Base-by-base conservation (phyloP, 2,113 vertebrate genomes). In the Rhodinocichla rosea region DNA sequence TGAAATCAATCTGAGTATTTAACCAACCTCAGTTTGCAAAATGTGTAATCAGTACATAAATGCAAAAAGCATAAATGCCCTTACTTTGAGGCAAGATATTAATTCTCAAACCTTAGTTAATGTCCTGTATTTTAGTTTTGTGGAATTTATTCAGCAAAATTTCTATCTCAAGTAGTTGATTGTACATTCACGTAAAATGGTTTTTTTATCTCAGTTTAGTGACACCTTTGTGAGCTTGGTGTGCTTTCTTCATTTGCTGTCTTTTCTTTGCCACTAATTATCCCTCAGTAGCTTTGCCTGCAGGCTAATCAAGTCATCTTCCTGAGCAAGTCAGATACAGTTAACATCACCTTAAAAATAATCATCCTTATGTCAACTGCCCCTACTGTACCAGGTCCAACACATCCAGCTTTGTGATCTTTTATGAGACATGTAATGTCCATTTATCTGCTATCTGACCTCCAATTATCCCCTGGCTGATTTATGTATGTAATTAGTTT, bases 261-360 rank as follows among this genome's bases (percentile, higher is more conserved):
- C 52, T 81, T 84, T 15, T 74, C 69, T 79, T 91, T 82, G 23
- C 74, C n/a, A 32, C 60, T 91, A 44, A 83, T 79, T 77, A 64
- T 55, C 62, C 53, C 49, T 75, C 21, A 53, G 30, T 83, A 57
- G 12, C 33, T 87, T 55, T 76, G n/a, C 76, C 49, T 85, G 49
- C 45, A 50, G 73, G 50, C 71, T 63, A 11, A 69, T 91, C 35
- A 65, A 42, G 39, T 63, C 35, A 73, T 67, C 75, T 77, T 86
- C 75, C 22, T 59, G 33, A 88, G 59, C 60, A 67, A 69, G 86
- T 93, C 59, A 52, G 37, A 80, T 87, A 35, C 2, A 69, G 50
- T 91, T 90, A 92, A 50, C 52, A 80, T 86, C 70, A 74, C 63
- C 37, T 73, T 81, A 89, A 85, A 94, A 91, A 53, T 68, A 78